Evolutionary conservation across 53 echinoderm and acorn worm genomes (phyloP).

Genomic region (Apostichopus leukothele): DNA sequence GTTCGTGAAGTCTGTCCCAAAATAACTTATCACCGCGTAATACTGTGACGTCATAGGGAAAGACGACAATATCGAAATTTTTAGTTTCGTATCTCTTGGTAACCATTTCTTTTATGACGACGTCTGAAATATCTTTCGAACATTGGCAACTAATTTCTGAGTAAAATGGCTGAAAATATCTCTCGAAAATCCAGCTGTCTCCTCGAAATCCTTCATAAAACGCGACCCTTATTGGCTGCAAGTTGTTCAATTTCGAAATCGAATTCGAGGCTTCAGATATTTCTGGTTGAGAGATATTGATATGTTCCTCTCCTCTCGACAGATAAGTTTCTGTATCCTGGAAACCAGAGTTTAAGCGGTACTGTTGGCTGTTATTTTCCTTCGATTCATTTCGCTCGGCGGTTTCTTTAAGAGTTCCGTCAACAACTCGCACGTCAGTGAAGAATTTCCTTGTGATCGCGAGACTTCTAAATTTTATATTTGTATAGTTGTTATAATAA

Average conservation of each 20-base stretch:
- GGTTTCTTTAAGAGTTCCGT: too few relatives aligned
- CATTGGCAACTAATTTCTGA: slow-evolving; percentile 26
- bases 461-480: too few relatives aligned
- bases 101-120: slow-evolving; percentile 17
- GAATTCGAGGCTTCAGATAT: background rate
- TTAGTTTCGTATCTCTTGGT: slow-evolving; percentile 23
- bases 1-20: slow-evolving; percentile 34
- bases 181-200: slow-evolving; percentile 37
- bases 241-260: background rate
- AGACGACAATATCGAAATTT: slow-evolving; percentile 35
- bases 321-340: too few relatives aligned
- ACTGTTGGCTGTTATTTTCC: too few relatives aligned
- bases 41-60: slow-evolving; percentile 46
- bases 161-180: slow-evolving; percentile 32
- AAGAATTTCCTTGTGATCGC: too few relatives aligned
- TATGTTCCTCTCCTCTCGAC: too few relatives aligned
- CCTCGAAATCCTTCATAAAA: slow-evolving; percentile 42
- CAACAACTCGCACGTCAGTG: too few relatives aligned
- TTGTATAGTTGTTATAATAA: too few relatives aligned
- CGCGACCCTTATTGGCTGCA: slow-evolving; percentile 9
- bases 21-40: slow-evolving; percentile 34
- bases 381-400: too few relatives aligned
- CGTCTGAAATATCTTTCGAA: background rate
- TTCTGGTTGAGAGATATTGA: too few relatives aligned
- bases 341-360: too few relatives aligned